Conservation (phyloP, 2,888 invertebrate species). For the Drosophila emarginata region DNA sequence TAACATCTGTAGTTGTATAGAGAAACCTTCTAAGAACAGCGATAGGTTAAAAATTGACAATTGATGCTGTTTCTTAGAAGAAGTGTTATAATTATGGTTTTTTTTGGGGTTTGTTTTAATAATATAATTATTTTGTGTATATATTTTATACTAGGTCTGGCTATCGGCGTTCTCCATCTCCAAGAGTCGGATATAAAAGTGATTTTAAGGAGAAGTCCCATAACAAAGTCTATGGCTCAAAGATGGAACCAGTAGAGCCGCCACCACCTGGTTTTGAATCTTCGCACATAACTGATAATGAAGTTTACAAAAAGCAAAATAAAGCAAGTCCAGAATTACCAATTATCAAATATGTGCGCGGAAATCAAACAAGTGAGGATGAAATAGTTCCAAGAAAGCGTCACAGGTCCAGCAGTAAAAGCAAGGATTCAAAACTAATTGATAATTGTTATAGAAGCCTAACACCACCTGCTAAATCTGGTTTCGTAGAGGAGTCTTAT, state of each 20-base stretch:
- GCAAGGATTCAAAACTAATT: conserved; percentile 24
- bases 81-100: neutral
- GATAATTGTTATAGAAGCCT: conserved; percentile 39
- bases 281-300: conserved; percentile 52
- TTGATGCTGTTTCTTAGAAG: neutral
- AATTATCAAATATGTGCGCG: conserved; percentile 10
- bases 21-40: too few species aligned
- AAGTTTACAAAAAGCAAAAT: conserved; percentile 33
- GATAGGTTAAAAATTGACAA: neutral
- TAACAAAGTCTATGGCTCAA: conserved; percentile 36
- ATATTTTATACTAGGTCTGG: conserved; percentile 13
- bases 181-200: conserved; percentile 28
- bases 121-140: neutral
- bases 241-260: conserved; percentile 60
- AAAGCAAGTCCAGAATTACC: conserved; percentile 12
- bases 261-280: conserved; percentile 78
- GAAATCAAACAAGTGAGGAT: conserved; percentile 16
- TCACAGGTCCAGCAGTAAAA: conserved; percentile 31
- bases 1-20: too few species aligned
- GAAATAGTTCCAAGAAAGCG: conserved; percentile 26
- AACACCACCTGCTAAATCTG: conserved; percentile 56
- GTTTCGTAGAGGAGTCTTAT: conserved; percentile 37
- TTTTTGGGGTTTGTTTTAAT: neutral
- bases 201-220: conserved; percentile 35
- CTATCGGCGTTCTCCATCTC: conserved; percentile 33